A percentile compares a stretch with the other conserved stretches of the same genome.
Evolutionary conservation across 1,140 invertebrate species (phyloP).

Genomic region (Cydia strobilella): DNA sequence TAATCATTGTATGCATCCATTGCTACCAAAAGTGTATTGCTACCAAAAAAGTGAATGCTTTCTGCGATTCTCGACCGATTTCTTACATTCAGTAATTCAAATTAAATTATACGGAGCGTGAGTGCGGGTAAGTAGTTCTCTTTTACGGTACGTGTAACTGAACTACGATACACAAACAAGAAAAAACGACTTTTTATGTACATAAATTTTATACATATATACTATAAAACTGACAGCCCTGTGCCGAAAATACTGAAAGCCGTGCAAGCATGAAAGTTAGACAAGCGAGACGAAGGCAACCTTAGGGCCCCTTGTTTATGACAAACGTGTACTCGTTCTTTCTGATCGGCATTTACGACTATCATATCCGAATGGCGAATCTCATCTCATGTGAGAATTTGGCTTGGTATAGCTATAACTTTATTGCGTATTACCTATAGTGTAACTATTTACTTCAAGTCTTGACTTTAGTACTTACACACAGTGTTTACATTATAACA

Average conservation of each 20-base stretch:
- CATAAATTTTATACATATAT: not conserved
- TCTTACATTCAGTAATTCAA: not conserved
- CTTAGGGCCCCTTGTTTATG: slow-evolving; percentile 18
- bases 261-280: slow-evolving; percentile 48
- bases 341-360: not conserved
- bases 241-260: slow-evolving; percentile 47
- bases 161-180: not conserved
- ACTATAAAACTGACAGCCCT: slow-evolving; percentile 28
- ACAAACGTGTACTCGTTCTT: not conserved
- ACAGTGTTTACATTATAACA: not conserved
- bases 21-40: not conserved
- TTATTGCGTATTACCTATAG: too few relatives aligned
- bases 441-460: too few relatives aligned
- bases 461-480: not conserved
- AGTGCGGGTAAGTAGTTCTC: not conserved
- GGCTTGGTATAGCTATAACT: too few relatives aligned
- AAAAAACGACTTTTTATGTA: not conserved
- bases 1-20: not conserved
- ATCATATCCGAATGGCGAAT: not conserved
- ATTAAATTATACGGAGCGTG: not conserved
- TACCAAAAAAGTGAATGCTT: not conserved
- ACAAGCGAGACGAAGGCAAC: slow-evolving; percentile 41
- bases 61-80: not conserved
- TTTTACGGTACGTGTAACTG: not conserved
- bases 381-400: too few relatives aligned